Conservation (phyloP, 2,888 invertebrate species). For the Steinernema carpocapsae region DNA sequence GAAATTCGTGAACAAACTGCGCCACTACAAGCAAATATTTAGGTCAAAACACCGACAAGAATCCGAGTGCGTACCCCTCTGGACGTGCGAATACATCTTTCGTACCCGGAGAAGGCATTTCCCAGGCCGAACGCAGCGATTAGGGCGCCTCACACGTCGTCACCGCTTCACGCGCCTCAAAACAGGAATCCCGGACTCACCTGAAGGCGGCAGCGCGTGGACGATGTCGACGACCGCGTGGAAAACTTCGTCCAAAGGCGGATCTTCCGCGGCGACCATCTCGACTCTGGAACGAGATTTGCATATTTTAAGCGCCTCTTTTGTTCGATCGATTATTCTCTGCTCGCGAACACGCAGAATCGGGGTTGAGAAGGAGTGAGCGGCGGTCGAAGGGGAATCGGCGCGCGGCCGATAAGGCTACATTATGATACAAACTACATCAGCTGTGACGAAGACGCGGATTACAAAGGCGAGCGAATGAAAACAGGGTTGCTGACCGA, state of each 20-base stretch:
- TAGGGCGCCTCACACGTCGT: not conserved
- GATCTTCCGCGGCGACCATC: slow-evolving; percentile 4
- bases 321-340: slow-evolving; percentile 20
- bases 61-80: too few species aligned
- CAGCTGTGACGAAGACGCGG: slow-evolving; percentile 3
- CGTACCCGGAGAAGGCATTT: too few species aligned
- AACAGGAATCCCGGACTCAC: not conserved
- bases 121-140: too few species aligned
- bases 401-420: not conserved
- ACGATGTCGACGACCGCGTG: slow-evolving; percentile 14
- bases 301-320: too few species aligned
- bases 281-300: not conserved
- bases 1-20: not conserved
- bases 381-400: not conserved
- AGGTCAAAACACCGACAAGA: too few species aligned
- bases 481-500: too few species aligned
- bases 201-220: slow-evolving; percentile 3
- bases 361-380: not conserved
- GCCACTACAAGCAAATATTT: not conserved
- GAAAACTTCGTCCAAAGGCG: not conserved
- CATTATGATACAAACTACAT: slow-evolving; percentile 19
- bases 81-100: too few species aligned
- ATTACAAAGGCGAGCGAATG: too few species aligned
- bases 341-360: not conserved
- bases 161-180: not conserved